These are phyloP conservation scores for Eristalis tenax DNA, from an alignment of 2,888 invertebrate genomes.

Conservation along the genomic window DNA sequence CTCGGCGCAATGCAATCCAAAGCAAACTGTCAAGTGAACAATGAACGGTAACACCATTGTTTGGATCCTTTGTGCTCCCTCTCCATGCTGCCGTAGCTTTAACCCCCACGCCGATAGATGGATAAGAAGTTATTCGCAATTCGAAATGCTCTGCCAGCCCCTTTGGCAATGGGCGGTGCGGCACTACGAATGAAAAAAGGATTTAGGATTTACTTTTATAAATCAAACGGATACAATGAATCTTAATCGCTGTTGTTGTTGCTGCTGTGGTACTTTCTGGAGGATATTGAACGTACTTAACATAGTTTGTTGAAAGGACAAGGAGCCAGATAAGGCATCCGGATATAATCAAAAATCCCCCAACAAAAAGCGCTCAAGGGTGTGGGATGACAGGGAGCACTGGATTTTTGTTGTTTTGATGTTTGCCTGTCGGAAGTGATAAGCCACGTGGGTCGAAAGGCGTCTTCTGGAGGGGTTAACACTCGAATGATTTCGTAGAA, in stretches of 20 bases:
- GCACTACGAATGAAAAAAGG: neutral
- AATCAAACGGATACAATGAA: constrained; percentile 5
- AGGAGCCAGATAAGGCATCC: neutral
- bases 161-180: neutral
- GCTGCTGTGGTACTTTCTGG: neutral
- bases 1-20: neutral
- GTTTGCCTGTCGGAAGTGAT: neutral
- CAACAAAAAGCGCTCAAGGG: neutral
- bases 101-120: neutral
- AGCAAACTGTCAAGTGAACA: constrained; percentile 1
- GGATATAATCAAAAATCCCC: neutral
- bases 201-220: constrained; percentile 2
- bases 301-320: neutral
- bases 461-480: neutral
- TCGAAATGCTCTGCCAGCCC: neutral
- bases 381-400: neutral
- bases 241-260: neutral
- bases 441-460: neutral
- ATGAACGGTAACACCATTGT: constrained; percentile 17
- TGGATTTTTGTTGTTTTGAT: neutral
- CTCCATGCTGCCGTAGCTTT: neutral
- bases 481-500: neutral
- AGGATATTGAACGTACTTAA: neutral
- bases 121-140: neutral
- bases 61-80: constrained; percentile 6